These are phyloP conservation scores for Tridacna gigas DNA, from an alignment of 2,888 invertebrate genomes.

Conservation along the genomic window DNA sequence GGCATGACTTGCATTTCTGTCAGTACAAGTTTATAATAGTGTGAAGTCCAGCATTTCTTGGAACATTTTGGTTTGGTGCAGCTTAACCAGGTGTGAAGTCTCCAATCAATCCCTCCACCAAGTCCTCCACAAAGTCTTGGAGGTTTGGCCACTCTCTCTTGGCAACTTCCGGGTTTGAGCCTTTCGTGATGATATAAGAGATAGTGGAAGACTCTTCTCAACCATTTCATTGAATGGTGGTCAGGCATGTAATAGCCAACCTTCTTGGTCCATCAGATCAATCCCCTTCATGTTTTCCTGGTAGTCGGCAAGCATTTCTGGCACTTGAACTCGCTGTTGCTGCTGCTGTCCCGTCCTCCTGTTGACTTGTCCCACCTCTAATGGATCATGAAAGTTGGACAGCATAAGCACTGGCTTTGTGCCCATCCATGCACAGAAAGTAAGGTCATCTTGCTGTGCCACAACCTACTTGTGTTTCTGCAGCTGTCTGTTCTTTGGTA, in stretches of 20 bases:
- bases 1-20: too few species aligned
- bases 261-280: constrained; percentile 36
- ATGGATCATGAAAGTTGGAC: constrained; percentile 39
- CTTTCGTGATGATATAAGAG: constrained; percentile 36
- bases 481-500: constrained; percentile 23
- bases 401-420: constrained; percentile 46
- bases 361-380: background rate
- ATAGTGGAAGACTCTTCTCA: constrained; percentile 37
- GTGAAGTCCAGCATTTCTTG: too few species aligned
- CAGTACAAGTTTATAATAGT: too few species aligned
- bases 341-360: background rate
- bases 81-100: too few species aligned
- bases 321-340: constrained; percentile 17
- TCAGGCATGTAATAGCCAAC: constrained; percentile 38
- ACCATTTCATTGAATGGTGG: constrained; percentile 26
- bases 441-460: constrained; percentile 40
- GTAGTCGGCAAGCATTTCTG: constrained; percentile 32
- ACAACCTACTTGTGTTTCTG: constrained; percentile 48
- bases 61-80: too few species aligned
- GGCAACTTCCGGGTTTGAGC: constrained; percentile 19
- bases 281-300: constrained; percentile 36
- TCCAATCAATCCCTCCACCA: constrained; percentile 30
- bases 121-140: constrained; percentile 45
- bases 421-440: constrained; percentile 54
- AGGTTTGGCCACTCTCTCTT: constrained; percentile 37